Evolutionary conservation across 1,140 invertebrate genomes (phyloP).

Genomic region (Drosophila seguyi): DNA sequence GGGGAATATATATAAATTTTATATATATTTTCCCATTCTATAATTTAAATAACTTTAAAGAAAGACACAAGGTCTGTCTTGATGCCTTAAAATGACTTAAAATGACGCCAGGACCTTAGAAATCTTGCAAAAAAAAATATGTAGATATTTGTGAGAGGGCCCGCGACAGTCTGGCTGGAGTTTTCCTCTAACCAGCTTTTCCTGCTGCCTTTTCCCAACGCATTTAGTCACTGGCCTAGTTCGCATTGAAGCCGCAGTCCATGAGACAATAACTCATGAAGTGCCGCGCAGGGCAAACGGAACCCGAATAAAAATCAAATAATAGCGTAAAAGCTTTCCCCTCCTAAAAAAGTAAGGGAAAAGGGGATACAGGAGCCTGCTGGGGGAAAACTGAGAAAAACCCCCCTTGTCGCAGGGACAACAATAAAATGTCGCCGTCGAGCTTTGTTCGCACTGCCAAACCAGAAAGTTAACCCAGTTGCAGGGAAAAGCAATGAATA

Average conservation of each 20-base stretch:
- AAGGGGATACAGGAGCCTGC: neutral
- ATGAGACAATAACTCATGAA: slow-evolving; percentile 71
- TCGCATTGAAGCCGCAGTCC: slow-evolving; percentile 69
- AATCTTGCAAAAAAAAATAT: slow-evolving; percentile 31
- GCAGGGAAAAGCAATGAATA: slow-evolving; percentile 56
- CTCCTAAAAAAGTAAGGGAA: slow-evolving; percentile 8
- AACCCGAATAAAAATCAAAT: slow-evolving; percentile 80
- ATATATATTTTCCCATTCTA: neutral
- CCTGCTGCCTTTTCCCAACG: neutral
- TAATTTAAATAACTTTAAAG: too few species aligned
- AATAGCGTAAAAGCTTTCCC: slow-evolving; percentile 67
- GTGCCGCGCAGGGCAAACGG: slow-evolving; percentile 30
- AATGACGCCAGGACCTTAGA: slow-evolving; percentile 29
- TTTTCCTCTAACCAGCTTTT: neutral
- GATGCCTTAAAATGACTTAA: neutral
- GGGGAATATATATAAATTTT: neutral
- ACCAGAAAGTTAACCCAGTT: slow-evolving; percentile 69
- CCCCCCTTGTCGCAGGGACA: slow-evolving; percentile 10
- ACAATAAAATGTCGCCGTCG: slow-evolving; percentile 55
- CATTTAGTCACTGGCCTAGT: slow-evolving; percentile 63
- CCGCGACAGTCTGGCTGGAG: slow-evolving; percentile 41
- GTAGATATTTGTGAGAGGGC: neutral
- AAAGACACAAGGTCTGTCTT: neutral
- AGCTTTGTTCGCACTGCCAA: slow-evolving; percentile 36
- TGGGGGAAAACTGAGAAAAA: slow-evolving; percentile 1